Evolutionary conservation across 2,888 invertebrate species (phyloP), one percentile per base, ranked within the genome.

Genomic region (Drosophila limbata): DNA sequence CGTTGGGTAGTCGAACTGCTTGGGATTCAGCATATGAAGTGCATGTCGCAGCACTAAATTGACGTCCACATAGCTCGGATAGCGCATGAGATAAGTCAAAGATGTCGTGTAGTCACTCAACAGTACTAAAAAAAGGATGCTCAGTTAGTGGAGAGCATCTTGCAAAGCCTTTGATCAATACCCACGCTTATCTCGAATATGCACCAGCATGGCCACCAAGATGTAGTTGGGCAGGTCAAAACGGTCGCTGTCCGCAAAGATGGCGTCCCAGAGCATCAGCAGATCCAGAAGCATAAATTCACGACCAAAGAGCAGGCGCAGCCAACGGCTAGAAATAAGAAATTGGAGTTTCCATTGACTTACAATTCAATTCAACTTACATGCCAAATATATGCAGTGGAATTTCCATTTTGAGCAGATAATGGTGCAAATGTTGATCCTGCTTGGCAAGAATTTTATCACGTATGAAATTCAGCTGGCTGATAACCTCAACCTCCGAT

Each of bases 331-430:
- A 86, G 8, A 19, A n/a, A 3, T 17, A 15, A 19, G 4, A n/a
- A 1, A n/a, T 19, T 13, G 19, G 10, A 17, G 4, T 42, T 13
- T 3, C 10, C 19, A 51, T 33, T 15, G 6, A 4, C 9, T n/a
- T 33, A 3, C 21, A 21, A 21, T 3, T 21, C 2, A 21, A 21
- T 2, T 21, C 21, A 21, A 93, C 95, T 94, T 92, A 97, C 97
- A 97, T 96, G 90, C 97, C 97, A 91, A 96, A 97, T 39, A 97
- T 94, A 84, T 97, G 96, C 89, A 97, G 94, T n/a, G 96, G 95
- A 83, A 97, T 96, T 86, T 96, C 96, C 84, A 96, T 93, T 53
- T 94, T 93, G 45, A 94, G 93, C 53, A 97, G 93, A 93, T 96
- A 96, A 69, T 93, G 93, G 78, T 93, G 95, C 42, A 96, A 92